Conservation (phyloP, 1,140 invertebrate genomes). For the Colletes latitarsis region DNA sequence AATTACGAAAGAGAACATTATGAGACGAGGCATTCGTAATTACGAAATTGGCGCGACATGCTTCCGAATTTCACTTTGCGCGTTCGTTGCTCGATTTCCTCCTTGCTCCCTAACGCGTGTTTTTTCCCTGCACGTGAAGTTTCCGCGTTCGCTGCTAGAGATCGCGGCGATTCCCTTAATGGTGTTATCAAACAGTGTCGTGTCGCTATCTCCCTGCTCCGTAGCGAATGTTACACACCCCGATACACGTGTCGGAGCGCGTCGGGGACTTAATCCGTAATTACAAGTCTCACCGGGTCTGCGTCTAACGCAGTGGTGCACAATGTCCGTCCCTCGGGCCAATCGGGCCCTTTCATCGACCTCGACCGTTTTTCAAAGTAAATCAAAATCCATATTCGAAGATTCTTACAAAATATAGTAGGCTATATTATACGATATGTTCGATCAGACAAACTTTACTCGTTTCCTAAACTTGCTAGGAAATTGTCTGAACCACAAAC, state of each 20-base stretch:
- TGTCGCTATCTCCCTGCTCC: neutral
- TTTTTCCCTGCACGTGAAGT: neutral
- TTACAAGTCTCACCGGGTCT: slow-evolving; percentile 16
- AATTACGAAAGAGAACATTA: neutral
- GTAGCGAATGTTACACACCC: slow-evolving; percentile 8
- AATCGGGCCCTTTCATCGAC: too few species aligned
- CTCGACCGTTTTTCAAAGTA: too few species aligned
- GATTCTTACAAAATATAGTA: too few species aligned
- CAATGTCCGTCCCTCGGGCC: neutral
- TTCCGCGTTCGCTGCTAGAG: neutral
- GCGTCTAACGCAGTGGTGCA: slow-evolving; percentile 22
- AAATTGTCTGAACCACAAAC: too few species aligned
- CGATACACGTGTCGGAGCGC: neutral
- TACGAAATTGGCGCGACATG: neutral
- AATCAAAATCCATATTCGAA: too few species aligned
- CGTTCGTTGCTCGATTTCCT: neutral
- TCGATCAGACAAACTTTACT: too few species aligned
- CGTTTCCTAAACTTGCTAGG: too few species aligned
- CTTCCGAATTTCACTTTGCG: neutral
- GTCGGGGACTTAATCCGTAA: slow-evolving; percentile 24
- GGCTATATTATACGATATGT: too few species aligned
- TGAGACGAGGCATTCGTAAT: too few species aligned
- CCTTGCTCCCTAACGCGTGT: neutral
- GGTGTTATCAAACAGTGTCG: neutral
- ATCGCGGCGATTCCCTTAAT: neutral